Evolutionary conservation across 2,797 vertebrate species (phyloP), one percentile per base, ranked within the genome.

Genomic region (Paratrypauchen microcephalus): DNA sequence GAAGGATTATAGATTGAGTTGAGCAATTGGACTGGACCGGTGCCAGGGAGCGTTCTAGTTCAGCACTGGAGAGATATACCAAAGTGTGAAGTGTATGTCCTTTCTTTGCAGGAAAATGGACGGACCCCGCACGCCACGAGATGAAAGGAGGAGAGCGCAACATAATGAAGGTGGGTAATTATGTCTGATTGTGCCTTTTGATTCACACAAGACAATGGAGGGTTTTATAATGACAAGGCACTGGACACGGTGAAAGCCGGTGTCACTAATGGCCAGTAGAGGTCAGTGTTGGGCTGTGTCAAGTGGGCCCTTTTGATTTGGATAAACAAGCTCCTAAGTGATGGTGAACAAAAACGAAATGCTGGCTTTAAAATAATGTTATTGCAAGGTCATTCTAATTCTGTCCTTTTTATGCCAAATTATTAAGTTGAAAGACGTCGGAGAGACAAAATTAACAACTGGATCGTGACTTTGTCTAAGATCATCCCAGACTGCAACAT

Each of bases 361-460:
- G n/a, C 54, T 36, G 30, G 1, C 66, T 7, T 64, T n/a, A 26
- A 55, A 59, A 26, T 36, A 21, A 21, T 36, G 2, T 45, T 47
- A 6, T 11, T 11, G 63, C 4, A 41, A 30, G 41, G 58, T 16
- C 16, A 6, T 70, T 48, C 39, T 15, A 55, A 1, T 65, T 39
- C 15, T 23, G 32, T 4, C 16, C 30, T 30, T 59, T 59, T 58
- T 28, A 56, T 24, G 16, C 26, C 11, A 63, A 7, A 24, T 61
- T 54, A 47, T 19, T 66, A 48, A 96, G 95, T 96, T 73, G 96
- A 97, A 88, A 92, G 96, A 87, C 91, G 96, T 69, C 90, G 96
- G 76, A 93, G 96, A 89, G 96, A 97, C 92, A 97, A 97, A 89
- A 97, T 97, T 87, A 97, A 97, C 91, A 97, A 97, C 91, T 97